Evolutionary conservation across 1,140 invertebrate species (phyloP).

Genomic region (Bradynema listronoti): DNA sequence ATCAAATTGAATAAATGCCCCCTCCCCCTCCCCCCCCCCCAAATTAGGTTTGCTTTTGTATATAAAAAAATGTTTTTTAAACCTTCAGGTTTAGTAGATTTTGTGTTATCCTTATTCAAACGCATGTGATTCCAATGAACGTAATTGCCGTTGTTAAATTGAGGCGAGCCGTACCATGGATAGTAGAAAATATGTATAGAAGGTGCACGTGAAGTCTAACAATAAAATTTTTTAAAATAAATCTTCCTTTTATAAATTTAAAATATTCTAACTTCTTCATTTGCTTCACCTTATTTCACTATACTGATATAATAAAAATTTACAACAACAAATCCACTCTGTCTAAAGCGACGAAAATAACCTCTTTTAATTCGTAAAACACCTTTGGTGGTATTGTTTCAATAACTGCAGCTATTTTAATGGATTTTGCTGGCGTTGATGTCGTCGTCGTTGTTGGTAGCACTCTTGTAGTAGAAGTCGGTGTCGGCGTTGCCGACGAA

Average conservation of each 20-base stretch:
- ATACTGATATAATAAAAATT: neutral
- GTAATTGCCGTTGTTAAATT: conserved; percentile 58
- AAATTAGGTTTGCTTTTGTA: too few species aligned
- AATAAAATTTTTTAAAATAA: conserved; percentile 21
- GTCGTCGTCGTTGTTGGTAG: conserved; percentile 4
- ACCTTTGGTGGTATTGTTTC: neutral
- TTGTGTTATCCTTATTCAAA: too few species aligned
- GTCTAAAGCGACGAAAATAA: neutral
- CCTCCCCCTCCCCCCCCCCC: too few species aligned
- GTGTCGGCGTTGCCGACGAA: neutral
- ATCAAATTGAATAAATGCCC: too few species aligned
- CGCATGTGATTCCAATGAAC: conserved; percentile 61
- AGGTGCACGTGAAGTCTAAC: conserved; percentile 27
- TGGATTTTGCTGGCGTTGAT: neutral
- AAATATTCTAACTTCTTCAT: neutral
- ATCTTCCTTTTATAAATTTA: neutral
- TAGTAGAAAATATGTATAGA: conserved; percentile 62
- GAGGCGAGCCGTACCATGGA: conserved; percentile 61
- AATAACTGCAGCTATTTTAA: neutral
- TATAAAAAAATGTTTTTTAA: too few species aligned
- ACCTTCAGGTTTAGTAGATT: too few species aligned
- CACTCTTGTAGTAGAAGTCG: neutral
- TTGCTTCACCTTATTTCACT: neutral
- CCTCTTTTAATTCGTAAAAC: neutral
- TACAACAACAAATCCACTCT: neutral